Base-by-base conservation (phyloP, 1,140 invertebrate genomes). In the Eufriesea mexicana region DNA sequence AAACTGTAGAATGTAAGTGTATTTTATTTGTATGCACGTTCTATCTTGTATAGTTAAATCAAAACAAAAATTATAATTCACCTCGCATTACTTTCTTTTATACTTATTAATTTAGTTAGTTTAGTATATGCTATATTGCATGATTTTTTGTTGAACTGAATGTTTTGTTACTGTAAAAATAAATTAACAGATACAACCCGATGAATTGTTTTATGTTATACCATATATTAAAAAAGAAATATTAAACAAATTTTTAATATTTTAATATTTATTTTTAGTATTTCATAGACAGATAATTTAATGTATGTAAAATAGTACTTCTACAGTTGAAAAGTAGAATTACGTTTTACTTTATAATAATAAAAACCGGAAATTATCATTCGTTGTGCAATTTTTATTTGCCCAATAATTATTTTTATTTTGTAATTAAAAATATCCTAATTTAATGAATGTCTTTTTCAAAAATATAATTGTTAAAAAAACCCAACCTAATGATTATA, bases 401-500 rank as follows among this genome's bases (percentile, higher is more conserved):
- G 9, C 9, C 10, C 5, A 59, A 57, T 20, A 5, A 7, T 55
- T 55, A 55, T 55, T 20, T 20, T 20, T 55, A 55, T 55, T 23
- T 5, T 20, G 6, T 20, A 55, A 55, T 18, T 55, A 55, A 55
- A 55, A 55, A 18, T 62, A 28, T 28, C 42, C 5, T 5, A 25
- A 49, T 16, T n/a, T 68, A 49, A 16, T 6, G 14, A 49, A 25
- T 23, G 16, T n/a, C 4, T 0, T 5, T 47, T 54, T 25, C 18
- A 68, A 49, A 73, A 61, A 16, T 83, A 47, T 84, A 59, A 35
- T 35, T 35, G 35, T 4, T 35, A 35, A 4, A 61, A 84, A 75
- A 82, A 70, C 62, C 64, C 54, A 45, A 78, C 66, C 49, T 68
- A 35, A 62, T 5, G 25, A 84, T 79, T 79, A 62, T 57, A 77